Base-by-base conservation (phyloP, 2,888 invertebrate species). In the Himalopsyche kuldschensis region DNA sequence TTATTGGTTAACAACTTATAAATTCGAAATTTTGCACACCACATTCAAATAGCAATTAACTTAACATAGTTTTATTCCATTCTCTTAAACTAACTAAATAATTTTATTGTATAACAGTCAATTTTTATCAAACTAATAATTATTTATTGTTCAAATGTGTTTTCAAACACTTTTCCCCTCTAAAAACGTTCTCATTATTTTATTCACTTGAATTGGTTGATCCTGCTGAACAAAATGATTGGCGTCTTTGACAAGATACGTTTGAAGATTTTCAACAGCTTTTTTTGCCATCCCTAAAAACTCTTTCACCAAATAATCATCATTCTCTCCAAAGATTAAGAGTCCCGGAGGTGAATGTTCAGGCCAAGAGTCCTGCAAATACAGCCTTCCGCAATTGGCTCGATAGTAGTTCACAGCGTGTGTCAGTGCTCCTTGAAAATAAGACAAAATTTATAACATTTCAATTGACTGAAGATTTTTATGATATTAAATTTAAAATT, bases 331-430 rank as follows among this genome's bases (percentile, higher is more conserved):
- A 83, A 90, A 90, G 3, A 90, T 89, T 0, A 91, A 89, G 0
- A 92, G 87, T 87, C 93, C 90, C 0, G 91, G 91, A 0, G 91
- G 88, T n/a, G 90, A 89, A 75, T 89, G 89, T 17, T 88, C 87
- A 46, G 88, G 88, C 32, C 88, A 87, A 15, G 88, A 86, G 47
- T 89, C 89, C 11, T 89, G 87, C 8, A 89, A 87, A 4, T 89
- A 46, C 0, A 87, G 85, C 84, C 88, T 89, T 1, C 84, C 81
- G 86, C 91, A 89, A 87, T 92, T 92, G 0, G 92, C 92, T 77
- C 94, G 89, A 87, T 93, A 94, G 88, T 93, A 94, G 87, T 93
- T 93, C n/a, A 94, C 88, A 0, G 93, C 92, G 3, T 91, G 89
- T 1, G 92, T 93, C 76, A 93, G 88, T 0, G 92, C 92, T 87